These are phyloP conservation scores for Chrysolophus pictus DNA, from an alignment of 2,797 vertebrate genomes.

Conservation along the genomic window DNA sequence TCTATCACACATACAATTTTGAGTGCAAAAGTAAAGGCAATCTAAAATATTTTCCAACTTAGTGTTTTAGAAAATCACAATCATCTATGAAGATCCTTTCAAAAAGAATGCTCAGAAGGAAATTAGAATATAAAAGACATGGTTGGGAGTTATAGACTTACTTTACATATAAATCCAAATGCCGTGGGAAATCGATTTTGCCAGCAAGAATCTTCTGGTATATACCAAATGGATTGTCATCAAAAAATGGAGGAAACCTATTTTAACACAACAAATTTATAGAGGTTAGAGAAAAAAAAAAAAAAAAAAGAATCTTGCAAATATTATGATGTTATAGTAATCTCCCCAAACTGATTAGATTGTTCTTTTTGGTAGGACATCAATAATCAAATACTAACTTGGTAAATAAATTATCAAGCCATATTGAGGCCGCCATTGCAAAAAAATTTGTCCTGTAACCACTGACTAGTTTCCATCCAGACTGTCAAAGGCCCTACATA, in stretches of 20 bases:
- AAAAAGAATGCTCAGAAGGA: neutral
- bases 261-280: conserved; percentile 17
- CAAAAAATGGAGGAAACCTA: conserved; percentile 96
- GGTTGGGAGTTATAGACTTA: conserved; percentile 76
- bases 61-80: neutral
- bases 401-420: neutral
- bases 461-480: neutral
- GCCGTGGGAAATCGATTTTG: conserved; percentile 95
- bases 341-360: neutral
- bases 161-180: conserved; percentile 96
- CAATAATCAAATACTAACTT: neutral
- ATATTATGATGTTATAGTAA: neutral
- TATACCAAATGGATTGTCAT: conserved; percentile 97
- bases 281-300: neutral
- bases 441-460: neutral
- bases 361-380: neutral
- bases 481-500: neutral
- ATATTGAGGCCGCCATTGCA: neutral
- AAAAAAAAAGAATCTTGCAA: neutral
- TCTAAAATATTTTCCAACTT: neutral
- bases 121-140: neutral
- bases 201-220: conserved; percentile 97
- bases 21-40: neutral
- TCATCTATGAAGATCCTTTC: neutral
- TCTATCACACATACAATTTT: neutral